Base-by-base conservation (phyloP, 2,113 vertebrate species). In the Heloderma charlesbogerti region DNA sequence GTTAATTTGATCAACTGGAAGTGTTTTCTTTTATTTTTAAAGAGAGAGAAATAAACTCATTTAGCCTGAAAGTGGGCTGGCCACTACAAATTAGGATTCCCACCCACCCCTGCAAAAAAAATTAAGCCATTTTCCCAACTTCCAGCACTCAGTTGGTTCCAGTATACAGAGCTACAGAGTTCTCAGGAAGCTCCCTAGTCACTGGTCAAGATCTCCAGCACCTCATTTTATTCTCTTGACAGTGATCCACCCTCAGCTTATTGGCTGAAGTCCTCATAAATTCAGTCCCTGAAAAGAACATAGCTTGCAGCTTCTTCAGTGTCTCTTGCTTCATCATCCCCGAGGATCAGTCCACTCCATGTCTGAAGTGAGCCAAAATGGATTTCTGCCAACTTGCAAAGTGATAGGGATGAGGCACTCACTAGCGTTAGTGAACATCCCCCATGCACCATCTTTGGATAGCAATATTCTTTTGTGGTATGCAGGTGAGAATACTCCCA, bases 281-380 rank as follows among this genome's bases (percentile, higher is more conserved):
- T 51, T 84, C 80, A 84, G 29, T 43, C 51, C 51, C 80, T 83
- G 79, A 45, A 86, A 85, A 90, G 57, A 78, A 69, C 43, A 45
- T 12, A 40, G 43, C 43, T 78, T 57, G 72, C 82, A 90, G 40
- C 22, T n/a, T 48, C 22, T 48, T 10, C 83, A 22, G 60, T 6
- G 43, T 29, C 72, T 69, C 74, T 69, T 90, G 31, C 45, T 77
- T 69, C 43, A 40, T 86, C 34, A 31, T 40, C 63, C 15, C 63
- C 4, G 20, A 90, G 25, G 74, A 78, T 4, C 9, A 20, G 57
- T n/a, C 18, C 2, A 31, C 16, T 31, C 40, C 81, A 75, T 31
- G 20, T 6, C 40, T 29, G 43, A 48, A 31, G 67, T 20, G 5
- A 69, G n/a, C 48, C 63, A 86, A 86, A 31, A 67, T 86, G 72